phyloP scores from a whole-genome alignment of 53 echinoderm and acorn worm species.

The Crossaster papposus region DNA sequence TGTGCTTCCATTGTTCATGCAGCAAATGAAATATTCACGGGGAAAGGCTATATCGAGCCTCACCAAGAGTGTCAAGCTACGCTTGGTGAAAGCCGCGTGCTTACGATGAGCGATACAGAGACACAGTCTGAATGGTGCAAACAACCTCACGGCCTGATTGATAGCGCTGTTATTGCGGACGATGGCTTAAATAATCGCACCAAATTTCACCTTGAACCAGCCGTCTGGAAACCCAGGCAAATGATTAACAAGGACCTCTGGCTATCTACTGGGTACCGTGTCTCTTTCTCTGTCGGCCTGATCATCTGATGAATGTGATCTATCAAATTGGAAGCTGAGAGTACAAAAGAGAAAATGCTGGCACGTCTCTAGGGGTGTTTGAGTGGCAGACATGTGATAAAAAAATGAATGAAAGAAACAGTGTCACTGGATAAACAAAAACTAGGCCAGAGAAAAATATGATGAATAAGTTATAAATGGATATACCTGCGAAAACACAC shows the following conservation, averaged over 20 bases:
- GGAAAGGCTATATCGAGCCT: not conserved
- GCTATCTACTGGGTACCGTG: no score
- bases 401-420: not conserved
- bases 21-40: not conserved
- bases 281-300: not conserved
- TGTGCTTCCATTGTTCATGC: not conserved
- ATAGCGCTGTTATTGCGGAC: constrained; percentile 1
- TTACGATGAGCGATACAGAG: not conserved
- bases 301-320: constrained; percentile 9
- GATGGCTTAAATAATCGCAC: not conserved
- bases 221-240: not conserved
- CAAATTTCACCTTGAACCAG: not conserved
- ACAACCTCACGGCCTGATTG: not conserved
- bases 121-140: not conserved
- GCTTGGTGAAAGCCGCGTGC: not conserved
- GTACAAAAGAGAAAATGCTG: not conserved
- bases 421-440: not conserved
- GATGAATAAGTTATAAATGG: not conserved
- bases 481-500: no score
- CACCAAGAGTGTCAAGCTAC: not conserved
- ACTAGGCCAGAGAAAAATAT: not conserved
- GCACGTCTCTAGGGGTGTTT: not conserved
- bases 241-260: not conserved
- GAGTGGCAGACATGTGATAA: not conserved
- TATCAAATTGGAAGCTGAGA: not conserved